Percentiles rank a stretch among this genome's conserved stretches.
Evolutionary conservation across 2,888 invertebrate genomes (phyloP).

Genomic region (Spodoptera littoralis): DNA sequence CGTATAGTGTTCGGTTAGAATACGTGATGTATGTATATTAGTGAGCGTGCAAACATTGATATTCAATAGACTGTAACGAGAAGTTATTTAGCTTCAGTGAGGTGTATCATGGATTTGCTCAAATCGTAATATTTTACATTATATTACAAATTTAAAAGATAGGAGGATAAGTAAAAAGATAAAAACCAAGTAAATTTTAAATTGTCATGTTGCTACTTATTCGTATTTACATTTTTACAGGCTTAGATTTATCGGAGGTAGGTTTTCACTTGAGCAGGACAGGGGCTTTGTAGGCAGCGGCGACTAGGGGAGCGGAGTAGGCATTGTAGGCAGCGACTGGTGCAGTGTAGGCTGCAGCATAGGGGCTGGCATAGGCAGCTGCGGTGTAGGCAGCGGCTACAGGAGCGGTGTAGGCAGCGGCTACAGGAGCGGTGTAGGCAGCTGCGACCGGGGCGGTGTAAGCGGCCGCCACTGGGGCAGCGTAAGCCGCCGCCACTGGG

Average conservation of each 20-base stretch:
- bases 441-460: conserved; percentile 67
- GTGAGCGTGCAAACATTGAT: conserved; percentile 4
- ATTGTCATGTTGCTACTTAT: conserved; percentile 38
- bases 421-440: conserved; percentile 65
- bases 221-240: conserved; percentile 33
- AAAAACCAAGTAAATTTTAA: conserved; percentile 16
- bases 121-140: background rate
- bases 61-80: background rate
- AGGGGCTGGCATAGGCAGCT: conserved; percentile 61
- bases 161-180: background rate
- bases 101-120: background rate
- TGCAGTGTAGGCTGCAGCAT: conserved; percentile 64
- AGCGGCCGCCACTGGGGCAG: conserved; percentile 68
- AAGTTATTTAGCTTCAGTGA: background rate
- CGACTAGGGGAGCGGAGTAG: conserved; percentile 56
- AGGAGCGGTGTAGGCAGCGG: conserved; percentile 68
- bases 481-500: conserved; percentile 67
- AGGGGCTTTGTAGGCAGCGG: conserved; percentile 63
- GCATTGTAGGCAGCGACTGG: conserved; percentile 58
- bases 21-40: conserved; percentile 18
- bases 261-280: conserved; percentile 57
- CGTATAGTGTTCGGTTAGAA: conserved; percentile 18
- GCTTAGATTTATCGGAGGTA: conserved; percentile 4
- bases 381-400: conserved; percentile 61
- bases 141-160: background rate